These are phyloP conservation scores for Syngnathus typhle DNA, from an alignment of 2,113 vertebrate genomes.

Conservation along the genomic window DNA sequence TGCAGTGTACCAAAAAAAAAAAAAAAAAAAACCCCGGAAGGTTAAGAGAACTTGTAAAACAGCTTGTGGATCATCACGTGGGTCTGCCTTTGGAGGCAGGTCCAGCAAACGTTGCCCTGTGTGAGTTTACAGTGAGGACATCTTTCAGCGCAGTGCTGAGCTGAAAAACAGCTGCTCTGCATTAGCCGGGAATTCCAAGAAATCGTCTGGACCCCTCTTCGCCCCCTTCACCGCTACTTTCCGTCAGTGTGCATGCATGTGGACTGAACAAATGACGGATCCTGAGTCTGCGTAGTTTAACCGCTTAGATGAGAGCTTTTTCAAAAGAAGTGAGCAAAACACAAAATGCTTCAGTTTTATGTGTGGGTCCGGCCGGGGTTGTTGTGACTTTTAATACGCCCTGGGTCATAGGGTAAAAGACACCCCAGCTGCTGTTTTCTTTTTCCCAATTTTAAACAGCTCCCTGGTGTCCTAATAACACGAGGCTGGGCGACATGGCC, in stretches of 20 bases:
- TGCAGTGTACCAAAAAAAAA: neutral
- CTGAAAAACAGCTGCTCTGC: conserved; percentile 61
- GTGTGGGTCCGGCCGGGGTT: conserved; percentile 23
- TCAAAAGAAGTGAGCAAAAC: conserved; percentile 26
- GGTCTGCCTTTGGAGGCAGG: conserved; percentile 6
- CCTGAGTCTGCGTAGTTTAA: conserved; percentile 26
- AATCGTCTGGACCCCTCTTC: conserved; percentile 52
- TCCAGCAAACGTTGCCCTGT: conserved; percentile 24
- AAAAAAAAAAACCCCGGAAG: neutral
- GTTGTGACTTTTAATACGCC: conserved; percentile 35
- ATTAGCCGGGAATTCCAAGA: conserved; percentile 63
- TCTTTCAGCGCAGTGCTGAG: conserved; percentile 37
- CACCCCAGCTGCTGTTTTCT: conserved; percentile 18
- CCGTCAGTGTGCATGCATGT: conserved; percentile 7
- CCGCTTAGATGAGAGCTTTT: conserved; percentile 31
- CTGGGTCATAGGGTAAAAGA: conserved; percentile 35
- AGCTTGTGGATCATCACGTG: neutral
- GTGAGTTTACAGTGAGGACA: conserved; percentile 46
- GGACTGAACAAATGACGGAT: conserved; percentile 53
- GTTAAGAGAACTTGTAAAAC: neutral
- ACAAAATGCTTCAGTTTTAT: conserved; percentile 27
- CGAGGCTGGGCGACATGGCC: no score
- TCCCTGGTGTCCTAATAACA: neutral
- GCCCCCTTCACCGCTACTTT: conserved; percentile 24
- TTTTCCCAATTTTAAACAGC: neutral